Evolutionary conservation across 2,797 vertebrate genomes (phyloP).

Genomic region (Argentina silus): DNA sequence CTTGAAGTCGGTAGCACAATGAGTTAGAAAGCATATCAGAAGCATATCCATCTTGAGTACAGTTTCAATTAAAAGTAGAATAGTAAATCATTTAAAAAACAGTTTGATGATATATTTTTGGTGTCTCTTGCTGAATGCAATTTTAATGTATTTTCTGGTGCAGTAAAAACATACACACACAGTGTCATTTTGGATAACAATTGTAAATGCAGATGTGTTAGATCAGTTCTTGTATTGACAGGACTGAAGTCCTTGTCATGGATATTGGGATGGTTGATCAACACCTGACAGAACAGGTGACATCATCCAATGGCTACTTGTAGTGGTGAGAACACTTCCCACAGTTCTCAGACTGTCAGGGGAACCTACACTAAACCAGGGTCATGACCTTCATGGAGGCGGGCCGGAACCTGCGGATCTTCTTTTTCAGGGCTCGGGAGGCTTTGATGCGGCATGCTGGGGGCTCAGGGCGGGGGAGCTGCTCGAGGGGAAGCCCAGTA

Average conservation of each 20-base stretch:
- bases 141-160: background rate
- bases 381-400: slow-evolving; percentile 94
- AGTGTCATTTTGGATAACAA: background rate
- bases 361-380: slow-evolving; percentile 79
- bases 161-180: background rate
- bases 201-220: background rate
- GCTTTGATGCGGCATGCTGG: slow-evolving; percentile 91
- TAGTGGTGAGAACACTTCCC: background rate
- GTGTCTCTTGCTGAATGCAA: too few species aligned
- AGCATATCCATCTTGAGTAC: too few species aligned
- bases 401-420: slow-evolving; percentile 93
- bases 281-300: background rate
- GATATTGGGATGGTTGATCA: too few species aligned
- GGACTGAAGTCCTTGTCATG: too few species aligned
- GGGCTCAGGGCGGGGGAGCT: slow-evolving; percentile 76
- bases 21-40: too few species aligned
- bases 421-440: slow-evolving; percentile 93
- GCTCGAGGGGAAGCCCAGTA: slow-evolving; percentile 63
- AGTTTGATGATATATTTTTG: too few species aligned
- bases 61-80: background rate
- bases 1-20: background rate
- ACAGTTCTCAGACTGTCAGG: slow-evolving; percentile 19
- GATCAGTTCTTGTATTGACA: too few species aligned
- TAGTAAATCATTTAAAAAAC: background rate
- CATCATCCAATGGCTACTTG: background rate